Evolutionary conservation across 2,888 invertebrate genomes (phyloP), one percentile per base, ranked within the genome.

Genomic region (Zhuqinia jingwanae): DNA sequence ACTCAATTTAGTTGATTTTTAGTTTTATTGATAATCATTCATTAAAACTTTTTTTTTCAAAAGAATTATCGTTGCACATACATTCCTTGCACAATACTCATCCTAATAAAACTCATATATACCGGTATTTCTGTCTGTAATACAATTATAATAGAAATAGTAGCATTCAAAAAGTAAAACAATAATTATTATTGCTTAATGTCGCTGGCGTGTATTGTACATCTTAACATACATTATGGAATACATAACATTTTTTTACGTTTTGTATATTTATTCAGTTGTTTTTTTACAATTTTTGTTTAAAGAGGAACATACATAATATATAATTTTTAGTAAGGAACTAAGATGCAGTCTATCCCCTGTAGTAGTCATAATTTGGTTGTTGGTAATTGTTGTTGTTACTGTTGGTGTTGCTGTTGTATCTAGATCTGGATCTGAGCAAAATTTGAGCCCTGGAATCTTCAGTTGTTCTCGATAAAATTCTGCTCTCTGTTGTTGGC

Each of bases 391-490:
- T 50, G 50, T 79, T 85, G 22, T 68, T 85, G 58, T 68, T 80
- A 68, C 78, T 85, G 15, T 65, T 76, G 17, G 68, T 36, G 36
- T 82, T 82, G 65, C 82, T 82, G 73, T 82, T 85, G 76, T 88
- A 88, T 76, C 88, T 81, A 25, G 88, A 81, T 75, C 82, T 88
- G n/a, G 78, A 77, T 68, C 88, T 76, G 6, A 78, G 45, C 68
- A 88, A 70, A 79, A 88, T 88, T 50, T 88, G 88, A 60, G 88
- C 88, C 68, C 88, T 45, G 5, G 83, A 30, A 27, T 88, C 88
- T 53, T 80, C 81, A 2, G 85, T 81, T 2, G 84, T 58, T 10
- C 60, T 47, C n/a, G 65, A 76, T 27, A 50, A 15, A n/a, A 56
- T 13, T 22, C 25, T 68, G n/a, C 63, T 85, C 20, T 85, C 79